Base-by-base conservation (phyloP, 1,140 invertebrate genomes). In the Tribolium castaneum region DNA sequence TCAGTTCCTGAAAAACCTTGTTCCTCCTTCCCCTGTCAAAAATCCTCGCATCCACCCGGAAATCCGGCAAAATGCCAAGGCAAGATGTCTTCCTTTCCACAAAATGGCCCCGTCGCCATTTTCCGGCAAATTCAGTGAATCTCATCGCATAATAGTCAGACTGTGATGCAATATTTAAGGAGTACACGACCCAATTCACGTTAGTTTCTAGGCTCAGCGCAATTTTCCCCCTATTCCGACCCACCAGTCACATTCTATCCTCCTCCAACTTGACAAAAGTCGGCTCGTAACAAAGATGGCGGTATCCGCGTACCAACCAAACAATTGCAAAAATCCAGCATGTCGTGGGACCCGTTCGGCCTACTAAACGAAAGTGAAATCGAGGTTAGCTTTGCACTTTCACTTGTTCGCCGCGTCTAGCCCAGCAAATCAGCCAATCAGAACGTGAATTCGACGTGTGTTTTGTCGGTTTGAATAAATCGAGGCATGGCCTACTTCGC, bases 351-450 rank as follows among this genome's bases (percentile, higher is more conserved):
- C 84, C 84, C 85, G 84, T 80, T 86, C 85, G 85, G 84, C 85
- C 85, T 86, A 86, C 85, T 85, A 86, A 86, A 86, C 85, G 85
- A 86, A 86, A 86, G 85, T 86, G 85, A 86, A 86, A 86, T 86
- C 85, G 85, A 86, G 85, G 85, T 85, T 85, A 85, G 81, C 81
- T 86, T 86, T 86, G 83, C 85, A 86, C 85, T 86, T 86, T 86
- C 85, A 86, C 85, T 86, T 86, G 85, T 85, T 83, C 84, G 82
- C 80, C 84, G 82, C 80, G 84, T 86, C 84, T 85, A 85, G 82
- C 82, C 84, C 82, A 81, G 82, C 83, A 71, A 80, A 81, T 70
- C 82, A 78, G 74, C 85, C 84, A 85, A 85, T 84, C 76, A 77
- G 71, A 79, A 75, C 49, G 73, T 78, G 78, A 80, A 79, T 78